Evolutionary conservation across 2,888 invertebrate species (phyloP).

Genomic region (Tineola bisselliella): DNA sequence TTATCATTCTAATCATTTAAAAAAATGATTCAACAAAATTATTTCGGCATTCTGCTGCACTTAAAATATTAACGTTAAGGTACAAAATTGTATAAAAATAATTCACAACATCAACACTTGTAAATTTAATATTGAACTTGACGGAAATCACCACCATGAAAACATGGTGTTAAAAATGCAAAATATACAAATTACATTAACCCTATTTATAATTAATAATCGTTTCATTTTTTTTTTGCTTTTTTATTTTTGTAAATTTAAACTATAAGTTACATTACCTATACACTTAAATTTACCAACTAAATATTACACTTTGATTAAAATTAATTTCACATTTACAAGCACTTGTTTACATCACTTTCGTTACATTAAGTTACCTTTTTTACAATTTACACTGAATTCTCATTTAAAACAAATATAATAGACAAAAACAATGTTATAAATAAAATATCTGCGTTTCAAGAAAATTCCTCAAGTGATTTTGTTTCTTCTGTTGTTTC

Average conservation of each 20-base stretch:
- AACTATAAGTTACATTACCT: background rate
- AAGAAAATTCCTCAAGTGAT: background rate
- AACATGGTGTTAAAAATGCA: background rate
- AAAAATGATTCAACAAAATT: background rate
- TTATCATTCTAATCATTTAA: background rate
- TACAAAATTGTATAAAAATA: background rate
- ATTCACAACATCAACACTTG: background rate
- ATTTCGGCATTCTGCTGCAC: background rate
- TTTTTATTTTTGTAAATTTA: background rate
- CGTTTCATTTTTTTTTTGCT: background rate
- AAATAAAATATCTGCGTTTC: conserved; percentile 4
- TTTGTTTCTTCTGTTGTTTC: background rate
- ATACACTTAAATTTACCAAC: background rate
- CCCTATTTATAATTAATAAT: background rate
- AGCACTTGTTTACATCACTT: background rate
- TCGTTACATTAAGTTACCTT: background rate
- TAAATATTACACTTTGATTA: background rate
- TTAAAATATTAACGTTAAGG: background rate
- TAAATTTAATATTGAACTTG: background rate
- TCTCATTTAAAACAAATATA: background rate
- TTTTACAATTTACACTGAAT: background rate
- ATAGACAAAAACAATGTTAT: background rate
- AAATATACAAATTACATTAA: background rate
- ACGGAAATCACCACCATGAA: background rate
- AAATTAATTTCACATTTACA: background rate